Percentiles rank a stretch among this genome's conserved stretches.
phyloP scores from a whole-genome alignment of 2,888 invertebrate genomes.

The Antheraea assamensis region DNA sequence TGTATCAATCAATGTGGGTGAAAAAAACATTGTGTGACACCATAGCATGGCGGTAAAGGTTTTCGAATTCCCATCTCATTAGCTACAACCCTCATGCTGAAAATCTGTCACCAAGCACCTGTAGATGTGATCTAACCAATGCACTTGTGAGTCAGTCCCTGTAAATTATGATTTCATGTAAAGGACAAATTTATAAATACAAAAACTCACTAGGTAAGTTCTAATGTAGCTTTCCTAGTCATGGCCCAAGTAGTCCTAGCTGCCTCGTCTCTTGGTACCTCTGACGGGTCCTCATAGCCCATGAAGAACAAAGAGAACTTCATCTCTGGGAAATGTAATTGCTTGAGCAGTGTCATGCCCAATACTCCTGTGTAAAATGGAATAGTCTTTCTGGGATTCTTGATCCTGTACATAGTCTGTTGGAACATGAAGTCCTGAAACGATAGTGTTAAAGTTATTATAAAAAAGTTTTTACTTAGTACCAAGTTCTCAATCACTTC shows the following conservation, averaged over 20 bases:
- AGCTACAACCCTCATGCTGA: no score
- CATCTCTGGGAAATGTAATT: constrained; percentile 93
- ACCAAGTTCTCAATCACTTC: neutral
- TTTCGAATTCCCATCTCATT: no score
- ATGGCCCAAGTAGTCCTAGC: constrained; percentile 90
- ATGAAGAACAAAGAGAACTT: constrained; percentile 94
- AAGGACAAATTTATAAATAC: neutral
- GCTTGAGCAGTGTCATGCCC: constrained; percentile 94
- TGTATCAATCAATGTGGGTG: no score
- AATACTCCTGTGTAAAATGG: constrained; percentile 95
- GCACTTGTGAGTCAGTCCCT: no score
- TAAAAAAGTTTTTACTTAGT: neutral
- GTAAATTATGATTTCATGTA: no score
- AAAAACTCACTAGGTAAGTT: constrained; percentile 92
- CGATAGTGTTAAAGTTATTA: neutral
- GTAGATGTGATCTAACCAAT: no score
- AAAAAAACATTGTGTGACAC: no score
- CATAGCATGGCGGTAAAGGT: no score
- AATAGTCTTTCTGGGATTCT: constrained; percentile 93
- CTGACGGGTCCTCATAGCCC: constrained; percentile 87
- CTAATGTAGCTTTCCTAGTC: constrained; percentile 92
- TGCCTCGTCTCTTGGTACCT: constrained; percentile 87
- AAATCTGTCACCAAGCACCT: no score
- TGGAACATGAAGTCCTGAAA: constrained; percentile 94
- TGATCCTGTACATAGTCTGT: constrained; percentile 98